These are phyloP conservation scores for Pemphredon lugubris DNA, from an alignment of 2,888 invertebrate genomes.

Conservation along the genomic window DNA sequence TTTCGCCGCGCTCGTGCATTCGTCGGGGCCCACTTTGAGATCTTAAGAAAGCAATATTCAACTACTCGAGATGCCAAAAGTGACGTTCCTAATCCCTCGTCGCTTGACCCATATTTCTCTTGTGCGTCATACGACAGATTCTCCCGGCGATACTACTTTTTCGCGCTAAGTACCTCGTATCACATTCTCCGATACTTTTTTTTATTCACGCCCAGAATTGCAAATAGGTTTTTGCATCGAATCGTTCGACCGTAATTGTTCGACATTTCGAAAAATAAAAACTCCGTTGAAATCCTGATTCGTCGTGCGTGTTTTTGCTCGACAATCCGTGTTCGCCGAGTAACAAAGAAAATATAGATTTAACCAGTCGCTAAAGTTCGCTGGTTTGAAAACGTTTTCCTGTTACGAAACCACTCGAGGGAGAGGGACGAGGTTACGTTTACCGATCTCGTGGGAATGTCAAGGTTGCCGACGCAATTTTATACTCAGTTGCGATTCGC, in stretches of 20 bases:
- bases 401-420: conserved; percentile 25
- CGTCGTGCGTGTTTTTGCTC: too few relatives aligned
- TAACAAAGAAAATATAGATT: too few relatives aligned
- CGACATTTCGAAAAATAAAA: too few relatives aligned
- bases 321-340: too few relatives aligned
- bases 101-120: background rate
- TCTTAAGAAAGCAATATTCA: too few relatives aligned
- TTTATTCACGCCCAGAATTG: background rate
- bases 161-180: background rate
- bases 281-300: too few relatives aligned
- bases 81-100: too few relatives aligned
- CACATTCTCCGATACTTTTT: background rate
- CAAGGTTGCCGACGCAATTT: conserved; percentile 64
- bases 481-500: conserved; percentile 49
- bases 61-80: too few relatives aligned
- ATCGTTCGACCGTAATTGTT: too few relatives aligned
- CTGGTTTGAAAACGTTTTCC: conserved; percentile 18
- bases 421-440: conserved; percentile 48
- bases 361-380: too few relatives aligned
- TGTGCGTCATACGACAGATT: background rate
- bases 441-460: conserved; percentile 64
- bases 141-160: background rate
- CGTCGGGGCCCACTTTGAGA: too few relatives aligned
- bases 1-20: too few relatives aligned
- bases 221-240: background rate